Percentiles rank a stretch among this genome's conserved stretches.
phyloP scores from a whole-genome alignment of 2,797 vertebrate species.

The Chanos chanos region DNA sequence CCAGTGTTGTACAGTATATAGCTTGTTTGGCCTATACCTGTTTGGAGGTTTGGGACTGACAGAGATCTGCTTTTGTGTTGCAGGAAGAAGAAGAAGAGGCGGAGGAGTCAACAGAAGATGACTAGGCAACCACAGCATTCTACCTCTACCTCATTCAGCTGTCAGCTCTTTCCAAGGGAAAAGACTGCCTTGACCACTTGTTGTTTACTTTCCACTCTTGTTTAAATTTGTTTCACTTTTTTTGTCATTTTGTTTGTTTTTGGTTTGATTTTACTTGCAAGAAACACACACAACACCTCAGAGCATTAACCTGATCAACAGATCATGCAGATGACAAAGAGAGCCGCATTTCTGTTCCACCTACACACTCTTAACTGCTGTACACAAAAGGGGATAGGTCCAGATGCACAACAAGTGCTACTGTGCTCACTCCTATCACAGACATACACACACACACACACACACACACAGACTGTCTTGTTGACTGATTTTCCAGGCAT shows the following conservation, averaged over 20 bases:
- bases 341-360: conserved; percentile 27
- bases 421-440: conserved; percentile 21
- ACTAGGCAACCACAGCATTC: conserved; percentile 75
- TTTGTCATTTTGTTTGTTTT: conserved; percentile 59
- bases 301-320: conserved; percentile 49
- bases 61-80: conserved; percentile 52
- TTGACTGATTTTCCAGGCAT: conserved; percentile 71
- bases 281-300: conserved; percentile 67
- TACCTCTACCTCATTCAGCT: conserved; percentile 94
- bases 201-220: conserved; percentile 81
- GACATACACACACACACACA: conserved; percentile 22
- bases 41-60: conserved; percentile 10
- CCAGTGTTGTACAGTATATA: too few species aligned
- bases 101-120: conserved; percentile 85
- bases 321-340: conserved; percentile 28
- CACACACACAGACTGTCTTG: background rate
- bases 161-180: conserved; percentile 91
- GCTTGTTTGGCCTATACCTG: background rate
- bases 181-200: conserved; percentile 94
- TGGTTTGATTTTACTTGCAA: conserved; percentile 60
- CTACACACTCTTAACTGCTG: conserved; percentile 42
- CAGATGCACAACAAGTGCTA: conserved; percentile 31
- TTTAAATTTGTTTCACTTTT: conserved; percentile 31
- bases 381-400: conserved; percentile 43
- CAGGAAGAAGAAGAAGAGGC: conserved; percentile 87